Base-by-base conservation (phyloP, 2,113 vertebrate species). In the Pygathrix nemaeus region DNA sequence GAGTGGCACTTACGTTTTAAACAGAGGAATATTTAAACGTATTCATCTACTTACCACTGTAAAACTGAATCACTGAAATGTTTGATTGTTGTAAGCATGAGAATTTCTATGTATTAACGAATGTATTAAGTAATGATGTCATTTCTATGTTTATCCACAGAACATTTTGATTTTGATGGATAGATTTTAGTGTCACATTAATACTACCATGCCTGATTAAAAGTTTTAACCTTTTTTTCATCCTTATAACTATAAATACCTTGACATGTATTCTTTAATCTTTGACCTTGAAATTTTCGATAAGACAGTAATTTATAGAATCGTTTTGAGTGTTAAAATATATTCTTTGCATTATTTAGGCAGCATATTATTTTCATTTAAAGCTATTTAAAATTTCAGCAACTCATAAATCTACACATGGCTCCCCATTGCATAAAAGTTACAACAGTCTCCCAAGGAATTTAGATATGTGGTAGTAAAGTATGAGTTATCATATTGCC, bases 151-250 rank as follows among this genome's bases (percentile, higher is more conserved):
- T 85, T 91, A 57, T 9, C 1, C 6, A 96, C 6, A 90, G 20
- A 48, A 38, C 8, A 90, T 27, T 85, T 76, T 72, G 61, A 95
- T 97, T 96, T 93, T 97, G 93, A 97, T 97, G 0, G 97, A 96
- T 97, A 61, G 59, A 76, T 94, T 98, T 84, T 86, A 94, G 32
- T 48, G 43, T 57, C 64, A 85, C 0, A 40, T 98, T 97, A 82
- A 88, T 98, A 96, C 88, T 89, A 66, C 13, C 9, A 88, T 96
- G 43, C 85, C 81, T 95, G 73, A 45, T 70, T 30, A 55, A 68
- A 45, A 13, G 38, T 55, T 86, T 91, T 83, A 85, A 52, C 3
- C 76, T 92, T n/a, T 97, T 83, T 68, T 11, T 97, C 82, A 89
- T 82, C 73, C 50, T 66, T 94, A 43, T 93, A 79, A 55, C n/a